These are phyloP conservation scores for Craseonycteris thonglongyai DNA, from an alignment of 2,113 vertebrate genomes.

Conservation along the genomic window DNA sequence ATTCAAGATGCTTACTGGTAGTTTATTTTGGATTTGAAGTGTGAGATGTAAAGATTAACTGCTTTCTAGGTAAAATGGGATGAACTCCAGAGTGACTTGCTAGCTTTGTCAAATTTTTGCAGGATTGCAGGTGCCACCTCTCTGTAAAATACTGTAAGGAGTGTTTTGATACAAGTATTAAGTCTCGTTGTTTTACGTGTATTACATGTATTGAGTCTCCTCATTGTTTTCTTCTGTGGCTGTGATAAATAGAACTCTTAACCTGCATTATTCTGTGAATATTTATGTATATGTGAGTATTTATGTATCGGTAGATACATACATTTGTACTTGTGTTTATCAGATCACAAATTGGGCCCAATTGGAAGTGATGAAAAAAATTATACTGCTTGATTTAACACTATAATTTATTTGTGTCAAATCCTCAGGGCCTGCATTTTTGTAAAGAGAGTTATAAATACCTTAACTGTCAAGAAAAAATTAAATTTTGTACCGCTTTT, in stretches of 20 bases:
- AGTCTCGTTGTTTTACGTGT: too few species aligned
- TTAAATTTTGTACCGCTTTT: neutral
- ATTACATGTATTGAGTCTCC: neutral
- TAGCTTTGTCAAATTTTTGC: neutral
- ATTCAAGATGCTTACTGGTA: neutral
- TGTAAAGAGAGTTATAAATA: neutral
- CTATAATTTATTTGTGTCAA: neutral
- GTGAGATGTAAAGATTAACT: neutral
- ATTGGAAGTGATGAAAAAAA: neutral
- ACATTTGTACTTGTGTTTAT: neutral
- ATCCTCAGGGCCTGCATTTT: neutral
- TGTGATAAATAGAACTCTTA: neutral
- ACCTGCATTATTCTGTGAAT: neutral
- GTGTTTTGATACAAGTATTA: neutral
- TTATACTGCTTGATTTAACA: neutral
- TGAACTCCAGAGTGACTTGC: neutral
- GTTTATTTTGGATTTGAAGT: slow-evolving; percentile 21
- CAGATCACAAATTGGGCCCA: neutral
- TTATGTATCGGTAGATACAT: neutral
- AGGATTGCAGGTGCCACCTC: neutral
- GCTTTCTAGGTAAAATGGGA: neutral
- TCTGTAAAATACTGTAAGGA: neutral
- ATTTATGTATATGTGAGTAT: neutral
- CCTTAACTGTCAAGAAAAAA: neutral
- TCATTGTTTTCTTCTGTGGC: neutral